Evolutionary conservation across 1,140 invertebrate genomes (phyloP), one percentile per base, ranked within the genome.

Genomic region (Nomia melanderi): DNA sequence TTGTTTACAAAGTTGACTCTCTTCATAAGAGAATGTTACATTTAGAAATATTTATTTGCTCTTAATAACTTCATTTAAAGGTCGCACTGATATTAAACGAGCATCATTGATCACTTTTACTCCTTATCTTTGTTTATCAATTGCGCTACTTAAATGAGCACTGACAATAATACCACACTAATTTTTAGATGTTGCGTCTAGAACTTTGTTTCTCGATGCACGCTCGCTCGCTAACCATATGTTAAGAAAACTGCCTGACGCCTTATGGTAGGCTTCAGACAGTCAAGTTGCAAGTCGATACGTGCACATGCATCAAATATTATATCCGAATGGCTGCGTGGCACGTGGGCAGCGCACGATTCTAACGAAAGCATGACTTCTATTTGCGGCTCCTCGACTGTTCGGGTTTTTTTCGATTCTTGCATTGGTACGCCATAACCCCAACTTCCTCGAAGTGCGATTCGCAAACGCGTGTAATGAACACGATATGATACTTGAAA

Each of bases 351-450:
- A 78, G 62, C 66, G 79, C 54, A 73, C 47, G 67, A 82, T 82
- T 78, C 67, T 73, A 82, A 82, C 67, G 79, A 83, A 83, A 77
- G 67, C 74, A 54, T 77, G 66, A 78, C 27, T 82, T 82, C 79
- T 83, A 83, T 82, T 82, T 82, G 69, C 73, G 80, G 67, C 60
- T 44, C 54, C 14, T 29, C 31, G 66, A 78, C 66, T 78, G 60
- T 54, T 12, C 33, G 25, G 41, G 50, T 17, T 78, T 70, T 65
- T 63, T 31, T 60, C 29, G 23, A 53, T 54, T 66, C 66, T n/a
- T 44, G 36, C n/a, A 25, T 14, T 7, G n/a, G 2, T 2, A n/a
- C 59, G 50, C 25, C 9, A 7, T 50, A 47, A 47, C 41, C 23
- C 17, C 59, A 14, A 29, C 12, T 5, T 17, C 12, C 31, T 12